Evolutionary conservation across 1,140 invertebrate species (phyloP).

Genomic region (Zophobas morio): DNA sequence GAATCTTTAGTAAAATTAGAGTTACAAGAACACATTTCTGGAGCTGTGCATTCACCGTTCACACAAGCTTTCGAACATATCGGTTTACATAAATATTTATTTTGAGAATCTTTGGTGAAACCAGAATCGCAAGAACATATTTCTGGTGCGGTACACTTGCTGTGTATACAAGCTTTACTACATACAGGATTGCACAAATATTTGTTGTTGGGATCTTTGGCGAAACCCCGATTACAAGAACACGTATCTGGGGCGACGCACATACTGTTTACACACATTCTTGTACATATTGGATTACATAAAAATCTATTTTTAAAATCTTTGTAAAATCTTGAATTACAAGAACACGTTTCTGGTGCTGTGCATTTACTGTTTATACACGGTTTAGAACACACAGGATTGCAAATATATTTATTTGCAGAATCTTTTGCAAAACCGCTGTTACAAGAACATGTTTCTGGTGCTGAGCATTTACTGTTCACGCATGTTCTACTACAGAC

Average conservation of each 20-base stretch:
- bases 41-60: conserved; percentile 70
- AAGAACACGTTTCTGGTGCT: conserved; percentile 67
- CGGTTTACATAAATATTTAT: conserved; percentile 17
- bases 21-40: conserved; percentile 71
- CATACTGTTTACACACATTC: conserved; percentile 67
- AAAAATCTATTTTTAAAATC: conserved; percentile 67
- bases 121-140: conserved; percentile 61
- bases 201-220: conserved; percentile 54
- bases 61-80: conserved; percentile 63
- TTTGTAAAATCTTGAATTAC: conserved; percentile 68
- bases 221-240: conserved; percentile 1
- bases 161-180: conserved; percentile 44
- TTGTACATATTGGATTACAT: conserved; percentile 66
- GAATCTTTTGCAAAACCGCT: neutral
- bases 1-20: conserved; percentile 54
- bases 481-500: conserved; percentile 56
- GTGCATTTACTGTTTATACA: conserved; percentile 69
- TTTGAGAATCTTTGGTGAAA: conserved; percentile 55
- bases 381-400: conserved; percentile 19
- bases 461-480: conserved; percentile 12
- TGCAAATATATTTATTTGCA: neutral
- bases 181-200: conserved; percentile 6
- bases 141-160: conserved; percentile 58
- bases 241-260: conserved; percentile 55
- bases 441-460: conserved; percentile 57